Percentiles rank a stretch among this genome's conserved stretches.
Conservation (phyloP, 2,888 invertebrate genomes). For the Dusona sp. region DNA sequence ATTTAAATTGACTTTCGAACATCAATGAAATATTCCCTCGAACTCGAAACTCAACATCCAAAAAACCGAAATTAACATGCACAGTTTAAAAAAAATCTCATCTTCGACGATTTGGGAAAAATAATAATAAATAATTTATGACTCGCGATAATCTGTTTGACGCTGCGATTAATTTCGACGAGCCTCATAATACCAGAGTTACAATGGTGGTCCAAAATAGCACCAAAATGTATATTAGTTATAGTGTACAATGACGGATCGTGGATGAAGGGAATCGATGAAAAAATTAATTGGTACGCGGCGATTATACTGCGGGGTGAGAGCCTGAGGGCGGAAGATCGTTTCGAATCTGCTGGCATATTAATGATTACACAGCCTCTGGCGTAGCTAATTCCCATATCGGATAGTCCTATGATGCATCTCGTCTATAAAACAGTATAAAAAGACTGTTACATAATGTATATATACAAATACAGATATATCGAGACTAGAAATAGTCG, state of each 20-base stretch:
- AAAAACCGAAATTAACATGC: neutral
- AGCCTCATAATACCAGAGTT: neutral
- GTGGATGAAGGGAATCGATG: conserved; percentile 60
- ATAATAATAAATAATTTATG: neutral
- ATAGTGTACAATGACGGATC: conserved; percentile 17
- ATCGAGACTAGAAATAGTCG: conserved; percentile 25
- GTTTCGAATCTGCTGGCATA: conserved; percentile 61
- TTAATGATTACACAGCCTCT: conserved; percentile 69
- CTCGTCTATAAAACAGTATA: conserved; percentile 48
- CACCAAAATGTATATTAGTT: conserved; percentile 11
- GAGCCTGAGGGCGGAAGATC: conserved; percentile 56
- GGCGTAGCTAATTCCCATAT: conserved; percentile 71
- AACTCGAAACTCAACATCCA: neutral
- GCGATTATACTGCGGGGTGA: conserved; percentile 76
- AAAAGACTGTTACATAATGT: conserved; percentile 2
- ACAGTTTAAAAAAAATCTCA: neutral
- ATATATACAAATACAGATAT: neutral
- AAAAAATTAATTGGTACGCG: conserved; percentile 82
- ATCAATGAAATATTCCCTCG: neutral
- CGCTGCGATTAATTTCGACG: neutral
- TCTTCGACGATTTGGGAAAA: neutral
- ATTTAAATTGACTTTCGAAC: neutral
- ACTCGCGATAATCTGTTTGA: neutral
- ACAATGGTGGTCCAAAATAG: neutral
- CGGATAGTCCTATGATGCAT: conserved; percentile 68